A percentile compares a stretch with the other conserved stretches of the same genome.
These are phyloP conservation scores for Acanthopleura granulata DNA, from an alignment of 2,888 invertebrate genomes.

Conservation along the genomic window DNA sequence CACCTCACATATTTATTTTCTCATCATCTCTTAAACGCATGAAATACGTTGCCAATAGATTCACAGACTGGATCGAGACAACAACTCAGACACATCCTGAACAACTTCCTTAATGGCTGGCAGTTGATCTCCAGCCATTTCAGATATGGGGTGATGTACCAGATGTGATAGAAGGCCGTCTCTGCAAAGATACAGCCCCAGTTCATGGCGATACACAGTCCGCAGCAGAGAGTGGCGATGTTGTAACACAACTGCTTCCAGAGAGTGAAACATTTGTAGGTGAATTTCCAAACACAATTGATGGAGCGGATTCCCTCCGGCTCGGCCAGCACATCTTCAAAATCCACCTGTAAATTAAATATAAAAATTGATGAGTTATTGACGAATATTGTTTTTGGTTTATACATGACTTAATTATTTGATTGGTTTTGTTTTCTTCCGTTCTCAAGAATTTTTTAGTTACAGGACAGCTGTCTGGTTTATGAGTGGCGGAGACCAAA, in stretches of 20 bases:
- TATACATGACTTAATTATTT: no score
- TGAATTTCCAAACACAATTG: constrained; percentile 80
- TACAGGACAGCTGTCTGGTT: no score
- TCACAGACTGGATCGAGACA: constrained; percentile 41
- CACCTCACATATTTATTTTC: no score
- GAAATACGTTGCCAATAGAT: constrained; percentile 38
- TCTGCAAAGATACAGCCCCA: constrained; percentile 67
- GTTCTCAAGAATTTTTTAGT: no score
- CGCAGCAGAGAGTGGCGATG: constrained; percentile 76
- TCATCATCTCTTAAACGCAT: constrained; percentile 33
- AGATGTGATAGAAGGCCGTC: constrained; percentile 74
- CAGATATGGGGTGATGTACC: constrained; percentile 44
- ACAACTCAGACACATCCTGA: constrained; percentile 28
- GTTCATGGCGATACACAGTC: constrained; percentile 77
- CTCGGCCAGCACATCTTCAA: constrained; percentile 41
- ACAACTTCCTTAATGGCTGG: constrained; percentile 32
- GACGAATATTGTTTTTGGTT: no score
- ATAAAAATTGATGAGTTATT: no score
- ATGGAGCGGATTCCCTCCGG: constrained; percentile 49
- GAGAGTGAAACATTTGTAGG: constrained; percentile 76
- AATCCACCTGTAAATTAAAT: constrained; percentile 71
- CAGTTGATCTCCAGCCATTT: constrained; percentile 71
- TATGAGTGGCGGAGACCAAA: no score
- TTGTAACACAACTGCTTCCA: constrained; percentile 79
- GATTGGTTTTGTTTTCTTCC: no score